Conservation (phyloP, 2,113 vertebrate species). For the Zosterops japonicus region DNA sequence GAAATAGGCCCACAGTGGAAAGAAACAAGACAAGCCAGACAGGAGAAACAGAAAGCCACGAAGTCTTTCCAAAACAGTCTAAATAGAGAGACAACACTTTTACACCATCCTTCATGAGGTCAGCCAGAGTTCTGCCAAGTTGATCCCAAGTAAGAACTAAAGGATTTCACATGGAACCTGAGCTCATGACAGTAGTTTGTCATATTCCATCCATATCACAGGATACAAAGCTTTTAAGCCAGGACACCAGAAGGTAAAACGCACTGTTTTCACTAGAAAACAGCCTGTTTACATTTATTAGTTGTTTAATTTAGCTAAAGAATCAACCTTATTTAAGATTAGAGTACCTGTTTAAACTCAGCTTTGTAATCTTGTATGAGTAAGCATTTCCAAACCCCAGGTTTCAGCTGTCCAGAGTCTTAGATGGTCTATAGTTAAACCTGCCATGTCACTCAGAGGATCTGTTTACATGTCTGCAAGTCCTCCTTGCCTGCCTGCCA, state of each 20-base stretch:
- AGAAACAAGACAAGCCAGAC: conserved; percentile 28
- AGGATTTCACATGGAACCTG: conserved; percentile 50
- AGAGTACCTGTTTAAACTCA: background rate
- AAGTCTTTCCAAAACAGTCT: conserved; percentile 55
- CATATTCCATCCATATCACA: background rate
- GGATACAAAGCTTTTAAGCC: background rate
- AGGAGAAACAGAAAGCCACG: conserved; percentile 46
- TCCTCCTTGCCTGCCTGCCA: background rate
- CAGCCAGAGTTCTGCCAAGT: conserved; percentile 63
- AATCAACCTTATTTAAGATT: background rate
- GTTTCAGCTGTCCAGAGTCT: conserved; percentile 59
- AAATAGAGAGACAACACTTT: conserved; percentile 55
- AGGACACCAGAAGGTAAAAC: background rate
- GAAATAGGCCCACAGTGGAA: background rate
- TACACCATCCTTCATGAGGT: conserved; percentile 46
- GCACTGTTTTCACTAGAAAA: background rate
- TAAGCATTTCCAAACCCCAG: conserved; percentile 59
- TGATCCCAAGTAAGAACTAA: background rate
- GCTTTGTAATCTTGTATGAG: conserved; percentile 40
- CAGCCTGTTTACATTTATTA: background rate
- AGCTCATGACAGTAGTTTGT: background rate
- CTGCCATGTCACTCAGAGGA: conserved; percentile 64
- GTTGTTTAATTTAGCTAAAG: background rate
- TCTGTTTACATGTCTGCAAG: conserved; percentile 48
- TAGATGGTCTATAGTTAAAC: conserved; percentile 62